Conservation (phyloP, 2,888 invertebrate genomes). For the Cistogaster globosa region DNA sequence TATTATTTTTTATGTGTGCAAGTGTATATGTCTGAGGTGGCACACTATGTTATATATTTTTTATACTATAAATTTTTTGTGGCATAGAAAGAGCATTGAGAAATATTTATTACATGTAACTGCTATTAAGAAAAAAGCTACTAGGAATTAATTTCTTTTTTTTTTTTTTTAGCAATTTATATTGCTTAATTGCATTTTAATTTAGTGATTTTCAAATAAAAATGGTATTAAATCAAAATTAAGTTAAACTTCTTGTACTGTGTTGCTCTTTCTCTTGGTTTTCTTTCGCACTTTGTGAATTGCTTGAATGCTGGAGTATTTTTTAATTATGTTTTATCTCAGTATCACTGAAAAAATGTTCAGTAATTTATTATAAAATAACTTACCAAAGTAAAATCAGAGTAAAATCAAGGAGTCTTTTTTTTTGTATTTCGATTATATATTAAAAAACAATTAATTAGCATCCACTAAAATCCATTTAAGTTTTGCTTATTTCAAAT, state of each 20-base stretch:
- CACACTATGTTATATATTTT: not conserved
- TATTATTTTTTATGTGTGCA: not conserved
- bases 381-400: slow-evolving; percentile 16
- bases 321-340: not conserved
- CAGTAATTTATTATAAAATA: slow-evolving; percentile 29
- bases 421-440: no score
- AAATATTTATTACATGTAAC: not conserved
- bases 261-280: slow-evolving; percentile 1
- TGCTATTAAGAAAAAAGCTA: not conserved
- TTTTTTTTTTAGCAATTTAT: slow-evolving; percentile 48
- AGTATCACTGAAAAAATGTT: slow-evolving; percentile 1
- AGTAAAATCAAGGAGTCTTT: not conserved
- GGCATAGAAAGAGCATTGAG: no score
- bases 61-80: no score
- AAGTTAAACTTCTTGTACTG: slow-evolving; percentile 26
- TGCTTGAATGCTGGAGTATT: not conserved
- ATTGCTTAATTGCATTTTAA: slow-evolving; percentile 74
- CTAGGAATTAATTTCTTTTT: slow-evolving; percentile 21
- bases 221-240: slow-evolving; percentile 43
- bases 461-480: not conserved
- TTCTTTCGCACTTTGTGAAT: not conserved
- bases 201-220: slow-evolving; percentile 71
- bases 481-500: not conserved
- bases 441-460: not conserved
- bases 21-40: not conserved